Base-by-base conservation (phyloP, 2,113 vertebrate species). In the Strix aluco region DNA sequence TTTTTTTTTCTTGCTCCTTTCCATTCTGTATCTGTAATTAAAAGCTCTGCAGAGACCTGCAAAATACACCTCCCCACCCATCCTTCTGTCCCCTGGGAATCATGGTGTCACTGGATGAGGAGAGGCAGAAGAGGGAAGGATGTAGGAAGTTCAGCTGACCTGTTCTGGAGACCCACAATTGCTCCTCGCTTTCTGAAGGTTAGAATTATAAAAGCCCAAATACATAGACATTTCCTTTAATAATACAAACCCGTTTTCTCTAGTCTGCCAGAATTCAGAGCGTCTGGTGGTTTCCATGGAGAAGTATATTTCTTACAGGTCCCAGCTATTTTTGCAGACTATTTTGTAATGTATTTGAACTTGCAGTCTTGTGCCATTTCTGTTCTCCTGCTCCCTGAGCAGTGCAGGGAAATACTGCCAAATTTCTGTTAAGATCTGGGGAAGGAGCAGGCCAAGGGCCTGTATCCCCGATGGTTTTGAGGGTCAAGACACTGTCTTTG, bases 261-360 rank as follows among this genome's bases (percentile, higher is more conserved):
- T 15, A 34, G 95, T 92, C 94, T 97, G 95, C 91, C 94, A 90
- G 96, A 91, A 96, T 74, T 73, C 29, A 42, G 96, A 96, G 97
- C 94, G 87, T 97, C 96, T 96, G 96, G 92, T 96, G 96, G 96
- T 97, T 97, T 91, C 95, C 97, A 97, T 97, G 97, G 96, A 96
- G 93, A 97, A 86, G 71, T 58, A 16, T 95, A 96, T 97, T 97
- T 96, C 94, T 92, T 91, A 86, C 94, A 91, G 91, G 92, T 84
- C 94, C 96, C 91, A 86, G 96, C 96, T 97, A 96, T 97, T 97
- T 97, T 97, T 97, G 96, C 94, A 95, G 92, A 81, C 79, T 96
- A 88, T 97, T 97, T 96, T 94, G 93, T 92, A 51, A 94, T 54
- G 90, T 73, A 57, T 94, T 96, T 97, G 97, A 96, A 95, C 91